These are phyloP conservation scores for Urocynchramus pylzowi DNA, from an alignment of 2,113 vertebrate genomes.

Conservation along the genomic window DNA sequence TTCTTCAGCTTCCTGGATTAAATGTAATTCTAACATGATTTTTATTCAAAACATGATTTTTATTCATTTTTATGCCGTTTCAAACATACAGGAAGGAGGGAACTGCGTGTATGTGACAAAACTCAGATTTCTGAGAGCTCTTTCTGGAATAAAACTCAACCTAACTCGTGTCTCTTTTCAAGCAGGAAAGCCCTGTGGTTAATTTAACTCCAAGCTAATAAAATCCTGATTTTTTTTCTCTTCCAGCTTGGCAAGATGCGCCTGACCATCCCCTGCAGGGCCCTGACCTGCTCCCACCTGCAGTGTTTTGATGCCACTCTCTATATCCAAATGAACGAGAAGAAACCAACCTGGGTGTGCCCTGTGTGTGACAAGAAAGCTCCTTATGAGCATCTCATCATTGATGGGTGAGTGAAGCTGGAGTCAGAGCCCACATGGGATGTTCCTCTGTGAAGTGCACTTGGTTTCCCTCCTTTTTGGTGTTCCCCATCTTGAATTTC, in stretches of 20 bases:
- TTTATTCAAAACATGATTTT: not conserved
- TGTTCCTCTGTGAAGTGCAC: fast-evolving
- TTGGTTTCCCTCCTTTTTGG: not conserved
- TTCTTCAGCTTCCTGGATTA: not conserved
- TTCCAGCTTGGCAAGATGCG: constrained; percentile 96
- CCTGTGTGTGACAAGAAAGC: constrained; percentile 98
- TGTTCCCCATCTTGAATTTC: not conserved
- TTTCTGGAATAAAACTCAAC: not conserved
- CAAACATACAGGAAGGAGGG: not conserved
- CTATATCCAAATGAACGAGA: constrained; percentile 99
- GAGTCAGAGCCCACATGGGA: fast-evolving
- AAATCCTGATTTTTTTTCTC: not conserved
- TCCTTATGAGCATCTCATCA: constrained; percentile 96
- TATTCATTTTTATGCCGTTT: not conserved
- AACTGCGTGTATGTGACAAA: fast-evolving
- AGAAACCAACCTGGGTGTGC: constrained; percentile 98
- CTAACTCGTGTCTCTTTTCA: not conserved
- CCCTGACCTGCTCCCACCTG: constrained; percentile 96
- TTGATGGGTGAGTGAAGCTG: constrained; percentile 85
- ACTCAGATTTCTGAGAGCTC: not conserved
- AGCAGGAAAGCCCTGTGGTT: not conserved
- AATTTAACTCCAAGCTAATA: not conserved
- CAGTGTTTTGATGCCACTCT: constrained; percentile 98
- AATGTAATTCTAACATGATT: fast-evolving
- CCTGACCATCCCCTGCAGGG: constrained; percentile 92